phyloP scores from a whole-genome alignment of 2,797 vertebrate species.

The Crenuchus spilurus region DNA sequence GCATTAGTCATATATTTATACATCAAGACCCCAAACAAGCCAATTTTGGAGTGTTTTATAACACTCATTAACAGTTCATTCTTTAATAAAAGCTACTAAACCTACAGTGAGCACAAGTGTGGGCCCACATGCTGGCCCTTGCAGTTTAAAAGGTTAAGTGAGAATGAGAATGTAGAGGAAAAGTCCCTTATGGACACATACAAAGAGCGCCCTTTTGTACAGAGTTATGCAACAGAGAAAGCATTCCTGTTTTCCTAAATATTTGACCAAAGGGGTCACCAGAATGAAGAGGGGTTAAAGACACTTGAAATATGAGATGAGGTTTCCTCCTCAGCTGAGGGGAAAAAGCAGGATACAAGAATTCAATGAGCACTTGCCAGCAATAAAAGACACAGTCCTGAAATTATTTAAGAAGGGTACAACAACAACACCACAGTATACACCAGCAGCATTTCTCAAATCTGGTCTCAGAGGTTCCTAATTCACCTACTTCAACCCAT shows the following conservation, averaged over 20 bases:
- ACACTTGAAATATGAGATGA: not conserved
- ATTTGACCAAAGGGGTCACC: slow-evolving; percentile 36
- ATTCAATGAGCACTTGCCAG: not conserved
- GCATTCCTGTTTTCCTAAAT: not conserved
- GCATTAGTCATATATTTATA: too few species aligned
- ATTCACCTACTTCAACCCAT: too few species aligned
- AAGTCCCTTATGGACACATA: not conserved
- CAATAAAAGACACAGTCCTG: not conserved
- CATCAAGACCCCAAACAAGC: too few species aligned
- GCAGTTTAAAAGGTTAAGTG: not conserved
- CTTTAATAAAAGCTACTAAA: too few species aligned
- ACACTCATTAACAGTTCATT: too few species aligned
- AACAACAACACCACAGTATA: too few species aligned
- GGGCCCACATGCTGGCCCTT: not conserved
- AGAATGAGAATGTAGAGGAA: too few species aligned
- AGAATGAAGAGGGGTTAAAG: not conserved
- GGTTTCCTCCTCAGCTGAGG: slow-evolving; percentile 9
- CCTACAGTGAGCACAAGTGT: too few species aligned
- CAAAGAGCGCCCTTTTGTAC: not conserved
- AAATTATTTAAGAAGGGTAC: too few species aligned
- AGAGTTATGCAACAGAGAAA: not conserved
- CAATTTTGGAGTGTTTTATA: too few species aligned
- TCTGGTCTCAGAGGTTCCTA: too few species aligned
- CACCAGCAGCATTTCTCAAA: too few species aligned
- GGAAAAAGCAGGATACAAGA: not conserved